Evolutionary conservation across 2,888 invertebrate genomes (phyloP).

Genomic region (Mechanitis mazaeus): DNA sequence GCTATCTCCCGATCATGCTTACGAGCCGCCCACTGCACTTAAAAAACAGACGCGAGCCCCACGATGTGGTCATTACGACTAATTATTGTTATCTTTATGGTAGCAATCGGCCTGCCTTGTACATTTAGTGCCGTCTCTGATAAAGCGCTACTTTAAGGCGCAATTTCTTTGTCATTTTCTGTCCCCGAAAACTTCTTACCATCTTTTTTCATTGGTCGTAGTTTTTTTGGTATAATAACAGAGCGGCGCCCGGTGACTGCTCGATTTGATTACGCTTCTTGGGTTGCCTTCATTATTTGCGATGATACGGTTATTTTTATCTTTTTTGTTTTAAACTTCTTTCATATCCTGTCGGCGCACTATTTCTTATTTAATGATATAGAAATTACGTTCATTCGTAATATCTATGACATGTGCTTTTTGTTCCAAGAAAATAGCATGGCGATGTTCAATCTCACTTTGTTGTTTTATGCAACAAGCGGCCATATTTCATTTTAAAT

Average conservation of each 20-base stretch:
- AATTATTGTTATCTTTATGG: conserved; percentile 75
- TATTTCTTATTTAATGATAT: conserved; percentile 20
- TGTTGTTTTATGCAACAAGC: conserved; percentile 24
- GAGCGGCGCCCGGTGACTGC: conserved; percentile 48
- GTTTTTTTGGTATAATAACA: conserved; percentile 56
- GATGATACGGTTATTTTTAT: conserved; percentile 64
- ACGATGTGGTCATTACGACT: conserved; percentile 68
- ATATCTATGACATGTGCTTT: conserved; percentile 19
- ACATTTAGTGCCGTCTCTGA: conserved; percentile 53
- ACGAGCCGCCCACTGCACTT: conserved; percentile 65
- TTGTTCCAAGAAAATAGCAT: conserved; percentile 24
- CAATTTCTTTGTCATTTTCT: conserved; percentile 61
- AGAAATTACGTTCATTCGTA: conserved; percentile 19
- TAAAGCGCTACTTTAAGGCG: conserved; percentile 59
- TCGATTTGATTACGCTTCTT: conserved; percentile 45
- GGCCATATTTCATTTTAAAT: conserved; percentile 32
- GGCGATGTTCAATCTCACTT: conserved; percentile 20
- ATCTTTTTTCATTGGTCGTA: conserved; percentile 37
- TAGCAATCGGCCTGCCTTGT: conserved; percentile 67
- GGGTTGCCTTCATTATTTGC: conserved; percentile 66
- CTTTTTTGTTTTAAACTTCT: conserved; percentile 43
- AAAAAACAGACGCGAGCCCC: conserved; percentile 49
- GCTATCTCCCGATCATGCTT: conserved; percentile 65
- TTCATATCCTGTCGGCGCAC: conserved; percentile 28
- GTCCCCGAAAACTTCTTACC: conserved; percentile 43